phyloP scores from a whole-genome alignment of 2,797 vertebrate genomes.

The Acomys russatus region DNA sequence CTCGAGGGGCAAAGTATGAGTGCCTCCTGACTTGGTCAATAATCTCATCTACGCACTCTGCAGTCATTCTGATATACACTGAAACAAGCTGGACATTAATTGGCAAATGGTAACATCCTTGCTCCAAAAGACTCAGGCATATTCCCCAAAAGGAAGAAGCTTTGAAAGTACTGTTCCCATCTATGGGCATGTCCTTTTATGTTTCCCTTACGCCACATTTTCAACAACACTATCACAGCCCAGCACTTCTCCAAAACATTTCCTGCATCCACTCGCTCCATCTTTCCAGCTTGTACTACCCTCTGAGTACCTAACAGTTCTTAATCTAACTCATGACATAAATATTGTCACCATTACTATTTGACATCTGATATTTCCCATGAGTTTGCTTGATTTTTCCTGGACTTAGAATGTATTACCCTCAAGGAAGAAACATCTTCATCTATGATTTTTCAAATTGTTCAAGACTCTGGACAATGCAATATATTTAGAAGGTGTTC shows the following conservation, averaged over 20 bases:
- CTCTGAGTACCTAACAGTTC: neutral
- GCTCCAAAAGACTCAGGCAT: neutral
- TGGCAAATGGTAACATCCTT: neutral
- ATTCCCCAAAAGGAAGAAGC: neutral
- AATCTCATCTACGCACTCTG: neutral
- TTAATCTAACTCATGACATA: neutral
- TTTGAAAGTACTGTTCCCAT: neutral
- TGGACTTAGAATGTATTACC: neutral
- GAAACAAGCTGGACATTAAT: fast-evolving
- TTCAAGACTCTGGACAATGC: neutral
- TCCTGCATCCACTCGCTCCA: neutral
- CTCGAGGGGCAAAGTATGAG: neutral
- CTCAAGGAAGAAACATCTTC: neutral
- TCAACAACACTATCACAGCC: neutral
- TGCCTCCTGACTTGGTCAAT: neutral
- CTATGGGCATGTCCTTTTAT: neutral
- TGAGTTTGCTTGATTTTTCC: neutral
- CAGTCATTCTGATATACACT: neutral
- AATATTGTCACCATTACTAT: neutral
- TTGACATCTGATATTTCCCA: neutral
- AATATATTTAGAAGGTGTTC: neutral
- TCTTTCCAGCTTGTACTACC: neutral
- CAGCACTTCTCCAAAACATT: neutral
- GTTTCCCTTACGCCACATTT: neutral
- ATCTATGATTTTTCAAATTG: neutral